These are phyloP conservation scores for Agrochola macilenta DNA, from an alignment of 2,888 invertebrate genomes.

Conservation along the genomic window DNA sequence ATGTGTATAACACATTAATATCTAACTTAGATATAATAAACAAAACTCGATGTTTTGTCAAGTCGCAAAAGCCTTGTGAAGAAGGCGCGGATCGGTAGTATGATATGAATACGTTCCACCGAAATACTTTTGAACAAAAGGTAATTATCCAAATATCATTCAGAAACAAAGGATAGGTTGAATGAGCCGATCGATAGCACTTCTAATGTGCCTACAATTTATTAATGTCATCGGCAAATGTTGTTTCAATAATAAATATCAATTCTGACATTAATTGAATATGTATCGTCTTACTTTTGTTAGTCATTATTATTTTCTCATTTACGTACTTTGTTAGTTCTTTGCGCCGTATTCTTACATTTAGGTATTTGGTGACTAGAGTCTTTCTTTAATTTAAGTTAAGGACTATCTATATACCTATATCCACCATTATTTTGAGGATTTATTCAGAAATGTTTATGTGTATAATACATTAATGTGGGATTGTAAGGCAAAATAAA, in stretches of 20 bases:
- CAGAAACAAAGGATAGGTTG: background rate
- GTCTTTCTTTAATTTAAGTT: too few relatives aligned
- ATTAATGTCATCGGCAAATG: slow-evolving; percentile 37
- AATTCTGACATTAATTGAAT: slow-evolving; percentile 38
- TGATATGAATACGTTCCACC: background rate
- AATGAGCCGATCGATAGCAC: slow-evolving; percentile 25
- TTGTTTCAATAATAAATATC: slow-evolving; percentile 35
- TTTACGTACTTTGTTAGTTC: background rate
- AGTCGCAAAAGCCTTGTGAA: too few relatives aligned
- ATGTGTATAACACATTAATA: too few relatives aligned
- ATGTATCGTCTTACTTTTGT: slow-evolving; percentile 8
- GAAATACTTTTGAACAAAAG: slow-evolving; percentile 31
- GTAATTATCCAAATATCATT: slow-evolving; percentile 32
- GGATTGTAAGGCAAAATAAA: too few relatives aligned
- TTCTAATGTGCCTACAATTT: slow-evolving; percentile 16
- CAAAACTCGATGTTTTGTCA: too few relatives aligned
- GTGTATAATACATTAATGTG: background rate
- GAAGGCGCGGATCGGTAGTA: too few relatives aligned
- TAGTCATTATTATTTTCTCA: background rate
- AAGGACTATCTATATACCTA: too few relatives aligned
- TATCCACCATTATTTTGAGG: background rate
- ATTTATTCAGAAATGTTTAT: background rate
- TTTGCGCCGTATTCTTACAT: background rate
- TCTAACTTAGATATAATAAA: too few relatives aligned
- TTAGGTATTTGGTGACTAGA: background rate